A percentile compares a stretch with the other conserved stretches of the same genome.
These are phyloP conservation scores for Protophormia terraenovae DNA, from an alignment of 2,888 invertebrate species.

Conservation along the genomic window DNA sequence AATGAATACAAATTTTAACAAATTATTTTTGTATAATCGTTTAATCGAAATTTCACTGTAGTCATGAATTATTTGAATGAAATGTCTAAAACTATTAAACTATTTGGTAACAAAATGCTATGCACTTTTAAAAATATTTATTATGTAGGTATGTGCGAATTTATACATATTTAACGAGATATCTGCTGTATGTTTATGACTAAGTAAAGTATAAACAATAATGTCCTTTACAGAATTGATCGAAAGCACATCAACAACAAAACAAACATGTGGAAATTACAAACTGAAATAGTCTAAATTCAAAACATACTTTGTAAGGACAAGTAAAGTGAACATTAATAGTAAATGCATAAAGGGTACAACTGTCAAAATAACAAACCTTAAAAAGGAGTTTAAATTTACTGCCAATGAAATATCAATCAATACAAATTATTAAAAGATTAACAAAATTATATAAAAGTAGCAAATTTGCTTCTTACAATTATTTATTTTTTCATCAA, in stretches of 20 bases:
- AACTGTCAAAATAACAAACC: too few species aligned
- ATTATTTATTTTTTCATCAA: not conserved
- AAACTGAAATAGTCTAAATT: not conserved
- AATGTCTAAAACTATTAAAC: slow-evolving; percentile 40
- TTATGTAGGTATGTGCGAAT: not conserved
- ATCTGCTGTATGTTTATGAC: not conserved
- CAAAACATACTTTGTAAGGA: not conserved
- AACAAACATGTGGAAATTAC: not conserved
- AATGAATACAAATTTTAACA: too few species aligned
- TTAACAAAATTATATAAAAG: too few species aligned
- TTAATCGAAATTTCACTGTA: not conserved
- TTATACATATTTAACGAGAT: not conserved
- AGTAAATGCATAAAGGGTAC: too few species aligned
- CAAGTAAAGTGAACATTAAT: not conserved
- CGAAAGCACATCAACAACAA: not conserved
- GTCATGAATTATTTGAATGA: not conserved
- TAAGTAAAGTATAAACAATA: not conserved
- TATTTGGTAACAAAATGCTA: slow-evolving; percentile 41
- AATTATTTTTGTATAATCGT: too few species aligned
- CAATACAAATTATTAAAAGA: too few species aligned
- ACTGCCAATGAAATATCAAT: too few species aligned
- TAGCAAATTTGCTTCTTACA: not conserved
- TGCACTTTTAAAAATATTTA: not conserved
- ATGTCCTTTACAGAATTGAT: not conserved
- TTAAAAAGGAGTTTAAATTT: too few species aligned